Base-by-base conservation (phyloP, 2,113 vertebrate genomes). In the Sorex araneus region DNA sequence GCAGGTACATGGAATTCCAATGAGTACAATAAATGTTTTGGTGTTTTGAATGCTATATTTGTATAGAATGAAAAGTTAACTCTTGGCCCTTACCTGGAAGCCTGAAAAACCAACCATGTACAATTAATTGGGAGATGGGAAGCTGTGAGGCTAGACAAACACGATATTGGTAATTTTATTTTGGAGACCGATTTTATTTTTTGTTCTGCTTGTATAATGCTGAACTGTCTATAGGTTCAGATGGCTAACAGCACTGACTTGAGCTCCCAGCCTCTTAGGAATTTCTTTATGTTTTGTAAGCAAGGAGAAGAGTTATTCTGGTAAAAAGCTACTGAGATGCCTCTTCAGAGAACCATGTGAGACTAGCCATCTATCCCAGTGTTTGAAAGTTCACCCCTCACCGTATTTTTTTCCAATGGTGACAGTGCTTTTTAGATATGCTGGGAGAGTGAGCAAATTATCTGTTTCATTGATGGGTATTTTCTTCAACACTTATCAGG, bases 401-500 rank as follows among this genome's bases (percentile, higher is more conserved):
- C 77, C 89, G 32, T 54, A 12, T 57, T 86, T 83, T 90, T 92
- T 91, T 75, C 60, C 60, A 79, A 50, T 86, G 78, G 77, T 77
- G 73, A 70, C 77, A 54, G 8, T 75, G 32, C 76, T 74, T 78
- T 89, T 91, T 90, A 78, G 34, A 96, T 69, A 30, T 73, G 66
- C 57, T 34, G n/a, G 84, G 40, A 80, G 71, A 19, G 23, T 15
- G 8, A 92, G 45, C 71, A 87, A 96, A 94, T 93, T 60, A 83
- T 73, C 71, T 50, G 3, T 91, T 90, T 64, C 81, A 30, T 93
- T 93, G 84, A 73, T 73, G 34, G 13, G 19, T 79, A 60, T 94
- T 87, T 94, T 71, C 80, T 94, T 87, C 87, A 74, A 89, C 57
- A 81, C 81, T 70, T 86, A 91, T 84, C 63, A 84, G 63, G 32